Evolutionary conservation across 2,797 vertebrate species (phyloP).

Genomic region (Argyrosomus regius): DNA sequence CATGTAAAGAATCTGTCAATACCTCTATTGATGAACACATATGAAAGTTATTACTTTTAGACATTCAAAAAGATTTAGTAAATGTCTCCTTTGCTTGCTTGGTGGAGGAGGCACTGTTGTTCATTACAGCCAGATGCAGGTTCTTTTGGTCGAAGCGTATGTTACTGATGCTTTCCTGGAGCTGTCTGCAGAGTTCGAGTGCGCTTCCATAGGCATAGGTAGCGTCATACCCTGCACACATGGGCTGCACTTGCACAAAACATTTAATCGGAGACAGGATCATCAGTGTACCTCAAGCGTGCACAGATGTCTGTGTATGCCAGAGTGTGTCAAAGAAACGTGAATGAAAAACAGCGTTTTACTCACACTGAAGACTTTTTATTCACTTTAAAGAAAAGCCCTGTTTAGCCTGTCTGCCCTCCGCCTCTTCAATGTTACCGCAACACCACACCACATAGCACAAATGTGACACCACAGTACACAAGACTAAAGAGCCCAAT

Average conservation of each 20-base stretch:
- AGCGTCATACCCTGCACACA: slow-evolving; percentile 63
- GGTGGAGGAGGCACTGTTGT: slow-evolving; percentile 46
- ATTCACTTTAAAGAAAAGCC: slow-evolving; percentile 61
- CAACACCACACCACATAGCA: slow-evolving; percentile 63
- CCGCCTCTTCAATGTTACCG: slow-evolving; percentile 40
- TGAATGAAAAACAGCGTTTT: slow-evolving; percentile 58
- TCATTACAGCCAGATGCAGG: slow-evolving; percentile 68
- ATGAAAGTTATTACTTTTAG: slow-evolving; percentile 28
- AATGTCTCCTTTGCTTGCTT: slow-evolving; percentile 46
- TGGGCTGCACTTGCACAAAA: slow-evolving; percentile 73
- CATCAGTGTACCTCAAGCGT: slow-evolving; percentile 34
- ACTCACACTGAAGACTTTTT: slow-evolving; percentile 44
- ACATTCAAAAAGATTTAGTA: slow-evolving; percentile 38
- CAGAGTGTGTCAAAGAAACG: slow-evolving; percentile 33
- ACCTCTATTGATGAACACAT: background rate
- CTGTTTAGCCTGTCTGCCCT: slow-evolving; percentile 50
- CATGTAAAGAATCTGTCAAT: slow-evolving; percentile 19
- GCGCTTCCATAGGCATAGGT: slow-evolving; percentile 44
- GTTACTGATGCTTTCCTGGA: slow-evolving; percentile 59
- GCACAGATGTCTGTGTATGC: slow-evolving; percentile 42
- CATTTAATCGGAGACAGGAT: slow-evolving; percentile 66
- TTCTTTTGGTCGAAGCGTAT: slow-evolving; percentile 46
- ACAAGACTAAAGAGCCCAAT: slow-evolving; percentile 52
- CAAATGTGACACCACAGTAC: slow-evolving; percentile 63
- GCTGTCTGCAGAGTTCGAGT: slow-evolving; percentile 45